phyloP scores from a whole-genome alignment of 30 jellyfish, hydroid and myxozoan genomes.

The Cassiopea andromeda region DNA sequence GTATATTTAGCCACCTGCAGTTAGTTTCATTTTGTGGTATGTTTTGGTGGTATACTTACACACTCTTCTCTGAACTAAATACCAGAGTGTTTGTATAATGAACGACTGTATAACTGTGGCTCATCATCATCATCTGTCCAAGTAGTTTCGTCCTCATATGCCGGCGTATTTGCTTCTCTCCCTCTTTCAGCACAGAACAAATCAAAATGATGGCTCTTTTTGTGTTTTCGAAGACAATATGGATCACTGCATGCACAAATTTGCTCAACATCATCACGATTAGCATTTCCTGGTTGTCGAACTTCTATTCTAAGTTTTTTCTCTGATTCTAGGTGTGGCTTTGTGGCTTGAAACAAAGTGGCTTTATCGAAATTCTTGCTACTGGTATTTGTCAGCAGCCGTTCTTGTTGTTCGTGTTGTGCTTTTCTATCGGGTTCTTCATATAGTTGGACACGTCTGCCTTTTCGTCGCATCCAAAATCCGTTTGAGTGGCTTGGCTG shows the following conservation, averaged over 20 bases:
- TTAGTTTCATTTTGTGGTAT: too few species aligned
- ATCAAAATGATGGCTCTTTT: slow-evolving; percentile 8
- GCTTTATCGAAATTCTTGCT: not conserved
- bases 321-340: not conserved
- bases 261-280: too few species aligned
- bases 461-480: not conserved
- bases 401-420: not conserved
- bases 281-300: too few species aligned
- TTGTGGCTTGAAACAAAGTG: not conserved
- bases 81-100: too few species aligned
- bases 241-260: not conserved
- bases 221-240: not conserved
- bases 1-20: too few species aligned
- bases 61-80: too few species aligned
- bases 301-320: not conserved
- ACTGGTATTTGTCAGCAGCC: not conserved
- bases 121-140: slow-evolving; percentile 13
- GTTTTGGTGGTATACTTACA: too few species aligned
- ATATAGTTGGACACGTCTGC: not conserved
- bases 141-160: not conserved
- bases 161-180: not conserved
- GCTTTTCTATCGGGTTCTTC: not conserved
- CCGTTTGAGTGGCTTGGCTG: not conserved
- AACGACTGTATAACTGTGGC: not conserved
- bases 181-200: not conserved